phyloP scores from a whole-genome alignment of 2,888 invertebrate species.

The Callyntrura sp. region DNA sequence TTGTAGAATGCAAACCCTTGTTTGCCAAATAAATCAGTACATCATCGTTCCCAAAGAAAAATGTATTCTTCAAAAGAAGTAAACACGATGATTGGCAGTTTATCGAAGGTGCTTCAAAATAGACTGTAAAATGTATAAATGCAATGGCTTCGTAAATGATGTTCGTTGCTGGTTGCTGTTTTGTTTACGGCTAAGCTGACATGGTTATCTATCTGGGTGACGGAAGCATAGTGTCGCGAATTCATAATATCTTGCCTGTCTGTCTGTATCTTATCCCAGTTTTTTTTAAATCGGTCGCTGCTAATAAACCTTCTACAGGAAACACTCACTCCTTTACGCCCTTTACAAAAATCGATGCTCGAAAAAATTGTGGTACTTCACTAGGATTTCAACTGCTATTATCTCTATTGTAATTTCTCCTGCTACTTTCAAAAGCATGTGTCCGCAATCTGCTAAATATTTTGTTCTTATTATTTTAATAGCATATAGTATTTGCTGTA shows the following conservation, averaged over 20 bases:
- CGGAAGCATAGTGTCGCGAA: not conserved
- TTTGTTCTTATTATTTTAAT: not conserved
- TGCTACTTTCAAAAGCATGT: too few species aligned
- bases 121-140: not conserved
- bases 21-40: slow-evolving; percentile 21
- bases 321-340: too few species aligned
- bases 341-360: too few species aligned
- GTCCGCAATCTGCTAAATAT: too few species aligned
- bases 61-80: slow-evolving; percentile 15
- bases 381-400: too few species aligned
- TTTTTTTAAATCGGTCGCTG: too few species aligned
- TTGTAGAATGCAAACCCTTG: not conserved
- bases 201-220: not conserved
- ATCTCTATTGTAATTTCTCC: too few species aligned
- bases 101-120: not conserved
- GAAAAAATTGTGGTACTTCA: too few species aligned
- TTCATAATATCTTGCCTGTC: too few species aligned
- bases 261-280: too few species aligned
- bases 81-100: slow-evolving; percentile 50
- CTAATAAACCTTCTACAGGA: too few species aligned
- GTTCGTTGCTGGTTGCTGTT: not conserved
- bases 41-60: slow-evolving; percentile 7
- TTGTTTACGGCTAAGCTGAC: not conserved
- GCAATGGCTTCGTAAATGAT: not conserved
- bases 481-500: slow-evolving; percentile 18